A percentile compares a stretch with the other conserved stretches of the same genome.
Evolutionary conservation across 2,888 invertebrate species (phyloP).

Genomic region (Cheilosia impressa): DNA sequence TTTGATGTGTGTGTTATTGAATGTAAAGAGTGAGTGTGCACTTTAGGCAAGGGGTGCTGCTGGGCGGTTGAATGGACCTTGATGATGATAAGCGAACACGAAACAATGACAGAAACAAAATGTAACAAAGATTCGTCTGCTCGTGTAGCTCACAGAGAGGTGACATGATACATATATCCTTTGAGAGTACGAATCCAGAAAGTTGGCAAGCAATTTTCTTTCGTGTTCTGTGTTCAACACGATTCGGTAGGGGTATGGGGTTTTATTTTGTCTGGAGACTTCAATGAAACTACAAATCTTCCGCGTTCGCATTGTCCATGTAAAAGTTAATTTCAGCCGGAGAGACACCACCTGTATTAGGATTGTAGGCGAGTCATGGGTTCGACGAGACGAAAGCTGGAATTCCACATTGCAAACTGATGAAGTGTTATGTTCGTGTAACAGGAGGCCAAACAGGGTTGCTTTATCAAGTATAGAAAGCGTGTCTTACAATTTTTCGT

Average conservation of each 20-base stretch:
- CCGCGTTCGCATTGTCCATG: slow-evolving; percentile 31
- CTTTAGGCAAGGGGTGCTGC: neutral
- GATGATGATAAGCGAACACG: slow-evolving; percentile 45
- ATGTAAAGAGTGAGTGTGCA: slow-evolving; percentile 52
- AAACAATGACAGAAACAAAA: slow-evolving; percentile 62
- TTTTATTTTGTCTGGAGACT: slow-evolving; percentile 29
- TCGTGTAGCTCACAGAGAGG: slow-evolving; percentile 23
- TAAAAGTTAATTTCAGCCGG: slow-evolving; percentile 16
- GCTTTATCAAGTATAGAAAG: too few relatives aligned
- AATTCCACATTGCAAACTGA: neutral
- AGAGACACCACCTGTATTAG: slow-evolving; percentile 25
- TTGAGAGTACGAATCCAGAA: slow-evolving; percentile 47
- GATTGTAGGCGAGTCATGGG: slow-evolving; percentile 29
- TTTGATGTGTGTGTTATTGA: slow-evolving; percentile 64
- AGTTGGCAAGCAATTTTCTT: slow-evolving; percentile 68
- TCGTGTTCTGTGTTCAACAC: slow-evolving; percentile 38
- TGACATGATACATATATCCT: slow-evolving; percentile 54
- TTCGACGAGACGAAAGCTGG: neutral
- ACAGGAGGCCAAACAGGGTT: too few relatives aligned
- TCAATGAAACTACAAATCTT: slow-evolving; percentile 47
- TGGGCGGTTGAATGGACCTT: neutral
- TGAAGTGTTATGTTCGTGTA: too few relatives aligned
- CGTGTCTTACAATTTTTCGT: too few relatives aligned
- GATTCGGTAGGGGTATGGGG: neutral
- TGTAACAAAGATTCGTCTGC: slow-evolving; percentile 46